phyloP scores from a whole-genome alignment of 2,888 invertebrate species.

The Nymphalis urticae region DNA sequence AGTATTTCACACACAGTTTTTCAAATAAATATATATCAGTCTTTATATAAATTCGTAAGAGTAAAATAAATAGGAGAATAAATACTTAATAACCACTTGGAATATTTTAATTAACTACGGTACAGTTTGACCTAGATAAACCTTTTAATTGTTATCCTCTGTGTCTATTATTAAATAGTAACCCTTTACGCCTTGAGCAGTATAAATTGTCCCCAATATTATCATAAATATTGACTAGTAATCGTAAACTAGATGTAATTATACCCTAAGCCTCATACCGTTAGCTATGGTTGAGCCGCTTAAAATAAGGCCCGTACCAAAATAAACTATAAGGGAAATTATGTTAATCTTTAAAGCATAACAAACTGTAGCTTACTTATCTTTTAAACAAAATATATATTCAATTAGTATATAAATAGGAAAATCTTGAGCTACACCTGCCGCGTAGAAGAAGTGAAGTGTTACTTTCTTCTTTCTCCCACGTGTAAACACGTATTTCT shows the following conservation, averaged over 20 bases:
- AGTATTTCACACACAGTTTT: too few species aligned
- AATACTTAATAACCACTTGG: too few species aligned
- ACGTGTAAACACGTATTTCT: too few species aligned
- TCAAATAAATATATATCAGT: too few species aligned
- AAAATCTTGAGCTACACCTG: too few species aligned
- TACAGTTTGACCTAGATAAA: neutral
- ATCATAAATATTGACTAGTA: slow-evolving; percentile 15
- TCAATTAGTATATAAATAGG: neutral
- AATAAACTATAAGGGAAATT: neutral
- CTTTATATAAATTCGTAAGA: too few species aligned
- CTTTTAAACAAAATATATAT: neutral
- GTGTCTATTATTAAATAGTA: slow-evolving; percentile 7
- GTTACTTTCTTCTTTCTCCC: too few species aligned
- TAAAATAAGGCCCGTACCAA: neutral
- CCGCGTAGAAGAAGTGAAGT: too few species aligned
- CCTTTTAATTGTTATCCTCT: neutral
- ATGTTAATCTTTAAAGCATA: too few species aligned
- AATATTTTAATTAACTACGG: neutral
- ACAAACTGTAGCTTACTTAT: too few species aligned
- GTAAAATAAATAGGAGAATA: too few species aligned
- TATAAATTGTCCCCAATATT: neutral
- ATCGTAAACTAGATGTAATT: neutral
- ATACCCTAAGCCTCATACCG: neutral
- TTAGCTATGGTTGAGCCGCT: neutral
- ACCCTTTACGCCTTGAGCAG: neutral